A percentile compares a stretch with the other conserved stretches of the same genome.
Conservation (phyloP, 2,888 invertebrate species). For the Drosophila anceps region DNA sequence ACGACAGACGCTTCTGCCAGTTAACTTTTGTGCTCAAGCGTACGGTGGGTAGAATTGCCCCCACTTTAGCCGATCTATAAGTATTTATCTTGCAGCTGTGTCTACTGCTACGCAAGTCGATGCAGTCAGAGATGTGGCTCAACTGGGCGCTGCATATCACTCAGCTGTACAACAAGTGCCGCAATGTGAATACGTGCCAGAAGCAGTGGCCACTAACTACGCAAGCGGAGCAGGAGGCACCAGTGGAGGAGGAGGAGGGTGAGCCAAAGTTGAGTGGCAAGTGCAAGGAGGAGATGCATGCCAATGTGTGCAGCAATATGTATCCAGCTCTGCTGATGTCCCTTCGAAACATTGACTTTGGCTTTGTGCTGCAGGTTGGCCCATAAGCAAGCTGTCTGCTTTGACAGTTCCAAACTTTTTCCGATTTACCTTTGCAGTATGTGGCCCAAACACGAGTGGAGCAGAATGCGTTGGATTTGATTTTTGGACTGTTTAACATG, state of each 20-base stretch:
- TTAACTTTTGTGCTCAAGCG: constrained; percentile 83
- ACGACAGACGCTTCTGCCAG: constrained; percentile 82
- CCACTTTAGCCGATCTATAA: neutral
- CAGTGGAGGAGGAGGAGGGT: constrained; percentile 34
- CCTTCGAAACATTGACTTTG: constrained; percentile 90
- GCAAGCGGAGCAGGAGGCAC: constrained; percentile 15
- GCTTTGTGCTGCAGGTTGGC: constrained; percentile 90
- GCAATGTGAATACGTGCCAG: constrained; percentile 47
- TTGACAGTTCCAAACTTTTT: neutral
- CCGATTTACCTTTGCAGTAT: constrained; percentile 45
- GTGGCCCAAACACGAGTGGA: constrained; percentile 80
- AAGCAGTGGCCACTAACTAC: constrained; percentile 24
- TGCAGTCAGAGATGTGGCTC: constrained; percentile 79
- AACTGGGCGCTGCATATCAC: constrained; percentile 82
- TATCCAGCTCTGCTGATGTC: constrained; percentile 90
- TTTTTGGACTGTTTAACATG: constrained; percentile 82
- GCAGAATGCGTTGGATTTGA: constrained; percentile 80
- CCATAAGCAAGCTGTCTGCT: accelerated
- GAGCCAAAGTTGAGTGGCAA: constrained; percentile 50
- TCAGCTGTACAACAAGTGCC: constrained; percentile 80
- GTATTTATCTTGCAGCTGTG: constrained; percentile 63
- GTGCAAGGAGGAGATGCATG: constrained; percentile 73
- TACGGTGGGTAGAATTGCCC: constrained; percentile 65
- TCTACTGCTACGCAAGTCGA: constrained; percentile 76
- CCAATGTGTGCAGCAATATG: constrained; percentile 90